Percentiles rank a stretch among this genome's conserved stretches.
Evolutionary conservation across 2,113 vertebrate species (phyloP).

Genomic region (Collichthys lucidus): DNA sequence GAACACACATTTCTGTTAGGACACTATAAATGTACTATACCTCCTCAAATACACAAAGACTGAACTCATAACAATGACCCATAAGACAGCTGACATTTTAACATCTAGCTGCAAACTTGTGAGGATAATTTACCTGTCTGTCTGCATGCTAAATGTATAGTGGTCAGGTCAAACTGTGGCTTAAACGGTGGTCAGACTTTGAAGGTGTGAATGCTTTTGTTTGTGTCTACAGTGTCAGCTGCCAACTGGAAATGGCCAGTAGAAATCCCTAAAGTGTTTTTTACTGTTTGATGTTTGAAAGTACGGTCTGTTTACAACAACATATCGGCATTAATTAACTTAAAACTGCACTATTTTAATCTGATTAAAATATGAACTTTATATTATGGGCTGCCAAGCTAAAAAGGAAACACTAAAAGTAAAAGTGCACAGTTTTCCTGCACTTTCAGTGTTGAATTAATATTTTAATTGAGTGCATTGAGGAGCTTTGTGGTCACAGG

Average conservation of each 20-base stretch:
- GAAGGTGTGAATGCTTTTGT: slow-evolving; percentile 76
- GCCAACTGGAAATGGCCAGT: slow-evolving; percentile 38
- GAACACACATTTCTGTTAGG: not conserved
- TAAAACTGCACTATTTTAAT: slow-evolving; percentile 37
- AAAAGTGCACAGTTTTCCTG: not conserved
- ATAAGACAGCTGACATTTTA: slow-evolving; percentile 56
- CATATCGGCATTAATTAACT: slow-evolving; percentile 33
- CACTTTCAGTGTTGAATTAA: not conserved
- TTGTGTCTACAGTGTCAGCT: slow-evolving; percentile 54
- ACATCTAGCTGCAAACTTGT: slow-evolving; percentile 67
- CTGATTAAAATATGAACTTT: slow-evolving; percentile 11
- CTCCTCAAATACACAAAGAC: slow-evolving; percentile 69
- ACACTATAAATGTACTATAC: not conserved
- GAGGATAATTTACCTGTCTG: slow-evolving; percentile 72
- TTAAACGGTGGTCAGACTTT: slow-evolving; percentile 31
- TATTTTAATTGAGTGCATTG: not conserved
- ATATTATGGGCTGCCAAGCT: not conserved
- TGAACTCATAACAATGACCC: slow-evolving; percentile 24
- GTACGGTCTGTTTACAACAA: slow-evolving; percentile 25
- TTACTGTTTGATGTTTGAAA: slow-evolving; percentile 61
- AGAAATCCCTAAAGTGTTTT: slow-evolving; percentile 38
- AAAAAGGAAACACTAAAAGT: not conserved
- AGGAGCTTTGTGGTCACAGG: not conserved
- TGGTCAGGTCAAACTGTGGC: slow-evolving; percentile 35
- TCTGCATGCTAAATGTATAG: slow-evolving; percentile 61